A percentile compares a stretch with the other conserved stretches of the same genome.
These are phyloP conservation scores for Tonatia bakeri DNA, from an alignment of 2,113 vertebrate genomes.

Conservation along the genomic window DNA sequence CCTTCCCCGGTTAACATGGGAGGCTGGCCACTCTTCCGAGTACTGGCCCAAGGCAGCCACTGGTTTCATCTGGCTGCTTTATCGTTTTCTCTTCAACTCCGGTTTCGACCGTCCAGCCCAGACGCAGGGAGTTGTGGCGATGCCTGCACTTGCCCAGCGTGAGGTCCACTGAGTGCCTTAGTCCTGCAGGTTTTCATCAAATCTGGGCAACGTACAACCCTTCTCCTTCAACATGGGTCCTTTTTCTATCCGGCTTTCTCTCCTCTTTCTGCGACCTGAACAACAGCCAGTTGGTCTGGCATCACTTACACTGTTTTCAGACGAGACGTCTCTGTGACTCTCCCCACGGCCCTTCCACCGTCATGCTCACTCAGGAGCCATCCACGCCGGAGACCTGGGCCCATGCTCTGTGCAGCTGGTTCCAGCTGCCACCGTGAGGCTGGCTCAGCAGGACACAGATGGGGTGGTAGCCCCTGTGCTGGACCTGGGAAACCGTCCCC, in stretches of 20 bases:
- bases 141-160: not conserved
- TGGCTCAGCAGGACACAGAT: too few relatives aligned
- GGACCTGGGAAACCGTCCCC: not conserved
- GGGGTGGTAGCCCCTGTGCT: not conserved
- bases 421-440: not conserved
- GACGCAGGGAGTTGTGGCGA: too few relatives aligned
- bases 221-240: rapidly evolving
- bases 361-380: not conserved
- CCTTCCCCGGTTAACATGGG: rapidly evolving
- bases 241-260: not conserved
- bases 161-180: not conserved
- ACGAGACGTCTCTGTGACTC: too few relatives aligned
- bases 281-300: too few relatives aligned
- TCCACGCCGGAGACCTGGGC: not conserved
- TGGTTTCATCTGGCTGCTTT: too few relatives aligned
- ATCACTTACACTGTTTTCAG: not conserved
- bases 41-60: rapidly evolving
- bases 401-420: not conserved
- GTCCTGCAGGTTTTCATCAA: not conserved
- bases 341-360: too few relatives aligned
- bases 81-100: not conserved
- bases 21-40: rapidly evolving
- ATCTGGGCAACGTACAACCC: not conserved
- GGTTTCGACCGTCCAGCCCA: not conserved
- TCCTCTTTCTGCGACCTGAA: not conserved